A percentile compares a stretch with the other conserved stretches of the same genome.
Conservation (phyloP, 2,797 vertebrate genomes). For the Mionectes olivaceus region DNA sequence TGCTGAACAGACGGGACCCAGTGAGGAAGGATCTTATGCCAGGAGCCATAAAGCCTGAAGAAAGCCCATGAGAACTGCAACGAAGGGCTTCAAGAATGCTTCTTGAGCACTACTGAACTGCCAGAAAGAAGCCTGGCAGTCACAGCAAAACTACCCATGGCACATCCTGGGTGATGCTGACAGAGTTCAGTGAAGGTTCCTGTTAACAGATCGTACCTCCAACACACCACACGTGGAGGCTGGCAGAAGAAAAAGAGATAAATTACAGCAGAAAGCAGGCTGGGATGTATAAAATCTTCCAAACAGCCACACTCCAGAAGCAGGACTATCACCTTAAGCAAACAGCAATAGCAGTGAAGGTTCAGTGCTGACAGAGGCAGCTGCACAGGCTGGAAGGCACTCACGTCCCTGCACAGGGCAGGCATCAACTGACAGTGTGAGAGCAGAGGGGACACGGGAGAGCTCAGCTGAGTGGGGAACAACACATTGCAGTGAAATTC, state of each 20-base stretch:
- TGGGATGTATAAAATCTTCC: not conserved
- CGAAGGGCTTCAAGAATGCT: not conserved
- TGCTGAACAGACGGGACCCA: not conserved
- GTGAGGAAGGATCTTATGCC: not conserved
- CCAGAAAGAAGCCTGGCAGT: not conserved
- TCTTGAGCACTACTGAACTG: not conserved
- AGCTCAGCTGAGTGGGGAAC: not conserved
- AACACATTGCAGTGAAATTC: not conserved
- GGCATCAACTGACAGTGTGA: not conserved
- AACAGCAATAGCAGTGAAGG: not conserved
- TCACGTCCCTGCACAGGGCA: fast-evolving
- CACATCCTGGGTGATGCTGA: not conserved
- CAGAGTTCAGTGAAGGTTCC: not conserved
- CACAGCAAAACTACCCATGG: not conserved
- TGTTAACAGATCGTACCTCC: not conserved
- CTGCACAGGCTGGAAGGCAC: not conserved
- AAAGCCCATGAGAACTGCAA: not conserved
- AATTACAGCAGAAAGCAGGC: not conserved
- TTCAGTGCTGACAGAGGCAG: not conserved
- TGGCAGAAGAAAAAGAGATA: not conserved
- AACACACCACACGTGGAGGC: not conserved
- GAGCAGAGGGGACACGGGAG: not conserved
- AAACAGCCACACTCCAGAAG: fast-evolving
- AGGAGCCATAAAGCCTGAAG: not conserved
- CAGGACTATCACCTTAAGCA: not conserved